phyloP scores from a whole-genome alignment of 2,113 vertebrate species.

The Dunckerocampus dactyliophorus region DNA sequence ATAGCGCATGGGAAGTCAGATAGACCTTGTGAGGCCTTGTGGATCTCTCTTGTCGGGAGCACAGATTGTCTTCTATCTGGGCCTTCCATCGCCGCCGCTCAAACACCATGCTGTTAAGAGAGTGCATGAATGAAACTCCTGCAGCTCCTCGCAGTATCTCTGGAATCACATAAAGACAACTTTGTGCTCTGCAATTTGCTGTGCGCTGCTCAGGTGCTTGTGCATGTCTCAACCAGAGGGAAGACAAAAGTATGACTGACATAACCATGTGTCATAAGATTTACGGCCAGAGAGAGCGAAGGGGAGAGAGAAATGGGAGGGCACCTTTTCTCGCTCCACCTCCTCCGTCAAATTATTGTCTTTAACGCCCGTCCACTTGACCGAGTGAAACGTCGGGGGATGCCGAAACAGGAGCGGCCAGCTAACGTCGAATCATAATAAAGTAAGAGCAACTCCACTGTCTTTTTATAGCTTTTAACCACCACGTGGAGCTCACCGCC shows the following conservation, averaged over 20 bases:
- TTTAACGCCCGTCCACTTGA: constrained; percentile 59
- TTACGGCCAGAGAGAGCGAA: constrained; percentile 68
- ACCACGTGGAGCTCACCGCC: constrained; percentile 57
- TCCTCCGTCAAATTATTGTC: constrained; percentile 66
- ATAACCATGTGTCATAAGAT: constrained; percentile 76
- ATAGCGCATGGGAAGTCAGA: constrained; percentile 67
- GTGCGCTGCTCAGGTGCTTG: constrained; percentile 66
- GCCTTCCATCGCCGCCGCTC: constrained; percentile 51
- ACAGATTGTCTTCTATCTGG: constrained; percentile 66
- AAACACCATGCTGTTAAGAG: constrained; percentile 54
- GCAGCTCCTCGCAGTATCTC: constrained; percentile 59
- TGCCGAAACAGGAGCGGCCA: constrained; percentile 30
- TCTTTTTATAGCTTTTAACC: constrained; percentile 43
- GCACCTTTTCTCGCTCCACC: constrained; percentile 46
- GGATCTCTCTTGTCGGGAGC: constrained; percentile 62
- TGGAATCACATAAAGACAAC: constrained; percentile 69
- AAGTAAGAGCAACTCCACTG: not conserved
- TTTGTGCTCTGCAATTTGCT: constrained; percentile 71
- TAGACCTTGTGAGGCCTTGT: constrained; percentile 54
- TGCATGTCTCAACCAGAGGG: constrained; percentile 77
- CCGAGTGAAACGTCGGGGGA: constrained; percentile 53
- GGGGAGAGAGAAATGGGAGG: constrained; percentile 57
- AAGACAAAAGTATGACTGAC: constrained; percentile 75
- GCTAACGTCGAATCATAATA: not conserved
- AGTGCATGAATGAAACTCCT: constrained; percentile 60